Percentiles rank a stretch among this genome's conserved stretches.
These are phyloP conservation scores for Chelonia mydas DNA, from an alignment of 2,797 vertebrate genomes.

Conservation along the genomic window DNA sequence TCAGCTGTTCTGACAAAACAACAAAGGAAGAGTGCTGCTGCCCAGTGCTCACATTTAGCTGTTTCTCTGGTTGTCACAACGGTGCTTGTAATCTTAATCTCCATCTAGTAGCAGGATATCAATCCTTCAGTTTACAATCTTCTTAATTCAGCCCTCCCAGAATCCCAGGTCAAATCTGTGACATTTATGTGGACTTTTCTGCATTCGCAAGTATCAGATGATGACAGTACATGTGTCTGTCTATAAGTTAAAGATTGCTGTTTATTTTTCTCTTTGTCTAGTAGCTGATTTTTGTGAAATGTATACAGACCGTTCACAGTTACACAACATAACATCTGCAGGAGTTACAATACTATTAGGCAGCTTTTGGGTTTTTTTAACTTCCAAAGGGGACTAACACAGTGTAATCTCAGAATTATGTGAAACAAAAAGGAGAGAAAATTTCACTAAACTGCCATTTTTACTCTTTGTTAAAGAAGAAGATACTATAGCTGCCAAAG, in stretches of 20 bases:
- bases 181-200: slow-evolving; percentile 37
- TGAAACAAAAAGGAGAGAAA: slow-evolving; percentile 4
- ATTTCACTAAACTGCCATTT: not conserved
- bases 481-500: not conserved
- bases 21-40: not conserved
- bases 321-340: not conserved
- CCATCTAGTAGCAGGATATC: not conserved
- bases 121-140: not conserved
- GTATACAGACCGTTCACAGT: not conserved
- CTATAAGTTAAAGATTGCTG: not conserved
- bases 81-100: not conserved
- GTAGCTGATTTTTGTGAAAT: not conserved
- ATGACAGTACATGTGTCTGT: not conserved
- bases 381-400: not conserved
- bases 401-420: slow-evolving; percentile 2
- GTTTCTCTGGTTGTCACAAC: not conserved
- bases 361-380: not conserved
- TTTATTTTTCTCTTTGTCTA: slow-evolving; percentile 1
- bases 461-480: not conserved
- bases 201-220: slow-evolving; percentile 1
- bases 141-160: not conserved
- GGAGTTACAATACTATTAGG: not conserved
- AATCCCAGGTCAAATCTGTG: not conserved
- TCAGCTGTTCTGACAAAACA: not conserved
- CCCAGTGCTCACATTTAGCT: not conserved